A percentile compares a stretch with the other conserved stretches of the same genome.
Conservation (phyloP, 2,113 vertebrate species). For the Lagopus muta region DNA sequence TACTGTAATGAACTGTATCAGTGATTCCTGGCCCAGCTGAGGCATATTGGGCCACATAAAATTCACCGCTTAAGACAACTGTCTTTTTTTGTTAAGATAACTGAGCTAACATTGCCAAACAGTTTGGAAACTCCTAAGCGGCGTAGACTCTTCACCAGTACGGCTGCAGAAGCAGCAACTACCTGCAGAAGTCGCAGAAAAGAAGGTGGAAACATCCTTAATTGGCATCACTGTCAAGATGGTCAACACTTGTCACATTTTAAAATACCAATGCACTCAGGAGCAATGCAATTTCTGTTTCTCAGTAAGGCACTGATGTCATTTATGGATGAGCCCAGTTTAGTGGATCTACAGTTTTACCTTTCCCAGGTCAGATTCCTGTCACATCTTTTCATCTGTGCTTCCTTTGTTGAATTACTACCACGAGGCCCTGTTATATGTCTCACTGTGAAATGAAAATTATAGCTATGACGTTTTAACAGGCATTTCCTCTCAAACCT, state of each 20-base stretch:
- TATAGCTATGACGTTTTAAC: background rate
- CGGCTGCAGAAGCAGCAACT: background rate
- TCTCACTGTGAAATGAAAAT: background rate
- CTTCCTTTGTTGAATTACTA: background rate
- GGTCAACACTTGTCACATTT: background rate
- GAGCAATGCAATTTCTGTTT: background rate
- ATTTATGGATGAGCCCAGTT: background rate
- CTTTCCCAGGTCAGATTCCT: background rate
- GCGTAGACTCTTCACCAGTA: background rate
- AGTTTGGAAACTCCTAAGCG: background rate
- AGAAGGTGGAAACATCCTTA: background rate
- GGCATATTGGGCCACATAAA: background rate
- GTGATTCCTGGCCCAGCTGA: background rate
- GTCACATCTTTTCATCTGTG: background rate
- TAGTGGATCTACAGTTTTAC: background rate
- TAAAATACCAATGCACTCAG: background rate
- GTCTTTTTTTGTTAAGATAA: background rate
- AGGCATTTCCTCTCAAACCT: background rate
- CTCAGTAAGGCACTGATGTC: background rate
- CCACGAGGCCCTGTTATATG: background rate
- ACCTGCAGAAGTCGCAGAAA: background rate
- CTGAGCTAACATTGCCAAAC: background rate
- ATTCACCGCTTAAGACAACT: background rate
- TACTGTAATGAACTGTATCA: background rate
- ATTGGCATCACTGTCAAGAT: background rate